Evolutionary conservation across 2,888 invertebrate genomes (phyloP).

Genomic region (Euproctis similis): DNA sequence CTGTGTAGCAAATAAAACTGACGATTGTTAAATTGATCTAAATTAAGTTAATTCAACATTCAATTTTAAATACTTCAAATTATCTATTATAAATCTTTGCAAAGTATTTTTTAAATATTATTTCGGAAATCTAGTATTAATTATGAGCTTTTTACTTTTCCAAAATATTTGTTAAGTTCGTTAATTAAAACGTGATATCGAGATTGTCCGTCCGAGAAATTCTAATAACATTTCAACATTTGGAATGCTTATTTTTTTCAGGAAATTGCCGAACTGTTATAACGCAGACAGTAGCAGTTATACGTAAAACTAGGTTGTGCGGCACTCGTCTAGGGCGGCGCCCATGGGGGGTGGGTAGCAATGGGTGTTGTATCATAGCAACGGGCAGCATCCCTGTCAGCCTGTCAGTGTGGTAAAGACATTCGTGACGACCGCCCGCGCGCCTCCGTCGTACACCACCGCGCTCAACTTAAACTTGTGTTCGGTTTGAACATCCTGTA

Average conservation of each 20-base stretch:
- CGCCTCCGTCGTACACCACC: constrained; percentile 13
- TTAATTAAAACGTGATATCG: too few species aligned
- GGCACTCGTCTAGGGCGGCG: constrained; percentile 62
- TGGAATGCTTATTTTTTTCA: constrained; percentile 58
- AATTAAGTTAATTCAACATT: too few species aligned
- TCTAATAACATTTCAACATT: constrained; percentile 32
- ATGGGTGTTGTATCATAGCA: constrained; percentile 67
- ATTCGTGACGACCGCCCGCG: constrained; percentile 45
- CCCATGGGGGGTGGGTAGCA: constrained; percentile 52
- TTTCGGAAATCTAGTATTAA: too few species aligned
- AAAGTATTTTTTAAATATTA: too few species aligned
- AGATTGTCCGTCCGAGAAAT: constrained; percentile 13
- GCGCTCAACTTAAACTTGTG: constrained; percentile 23
- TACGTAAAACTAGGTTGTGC: constrained; percentile 70
- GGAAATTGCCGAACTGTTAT: constrained; percentile 69
- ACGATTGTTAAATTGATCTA: too few species aligned
- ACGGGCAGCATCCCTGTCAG: constrained; percentile 71
- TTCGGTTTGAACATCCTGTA: constrained; percentile 20
- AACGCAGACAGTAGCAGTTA: constrained; percentile 62
- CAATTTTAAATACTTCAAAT: too few species aligned
- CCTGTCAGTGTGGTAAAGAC: constrained; percentile 60
- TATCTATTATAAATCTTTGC: too few species aligned
- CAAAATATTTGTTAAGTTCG: too few species aligned
- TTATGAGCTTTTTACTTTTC: too few species aligned
- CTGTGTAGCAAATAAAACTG: too few species aligned